Base-by-base conservation (phyloP, 2,797 vertebrate species). In the Gila robusta region DNA sequence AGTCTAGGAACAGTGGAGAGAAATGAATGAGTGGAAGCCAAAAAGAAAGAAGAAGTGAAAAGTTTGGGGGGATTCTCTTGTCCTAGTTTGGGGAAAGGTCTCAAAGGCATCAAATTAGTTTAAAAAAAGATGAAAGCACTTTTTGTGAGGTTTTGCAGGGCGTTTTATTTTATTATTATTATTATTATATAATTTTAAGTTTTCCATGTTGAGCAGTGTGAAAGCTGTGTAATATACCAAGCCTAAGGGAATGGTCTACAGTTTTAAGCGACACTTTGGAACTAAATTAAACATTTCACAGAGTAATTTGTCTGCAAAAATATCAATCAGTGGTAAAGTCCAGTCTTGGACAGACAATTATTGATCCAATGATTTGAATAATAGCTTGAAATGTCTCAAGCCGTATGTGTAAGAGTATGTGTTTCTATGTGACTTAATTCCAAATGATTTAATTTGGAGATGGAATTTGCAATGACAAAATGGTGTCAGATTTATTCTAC, bases 401-500 rank as follows among this genome's bases (percentile, higher is more conserved):
- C 67, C 26, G 19, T 84, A 79, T 66, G 64, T 86, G 70, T 87
- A 41, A 39, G 59, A 28, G 69, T 86, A 79, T 85, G 81, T 79
- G 78, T 62, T 87, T 39, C 19, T 19, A 81, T 87, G 86, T 78
- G 81, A 81, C 67, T 41, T 82, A 52, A 39, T 81, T 81, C 59
- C 62, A 81, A 72, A 35, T 17, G 5, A 71, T 32, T 76, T 81
- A 9, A 71, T 54, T 54, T 39, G 41, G 72, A 77, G 64, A 70
- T 28, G 17, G 71, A 71, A 70, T 62, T 81, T 76, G 73, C 84
- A 62, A 76, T 72, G 67, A 79, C 73, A 79, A 89, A 90, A 89
- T 94, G 94, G 94, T 95, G 95, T 95, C 94, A 92, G 93, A 95
- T 87, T 92, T 94, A 94, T 90, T 94, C 88, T 95, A 93, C 94